Conservation (phyloP, 2,113 vertebrate species). For the Myiozetetes cayanensis region DNA sequence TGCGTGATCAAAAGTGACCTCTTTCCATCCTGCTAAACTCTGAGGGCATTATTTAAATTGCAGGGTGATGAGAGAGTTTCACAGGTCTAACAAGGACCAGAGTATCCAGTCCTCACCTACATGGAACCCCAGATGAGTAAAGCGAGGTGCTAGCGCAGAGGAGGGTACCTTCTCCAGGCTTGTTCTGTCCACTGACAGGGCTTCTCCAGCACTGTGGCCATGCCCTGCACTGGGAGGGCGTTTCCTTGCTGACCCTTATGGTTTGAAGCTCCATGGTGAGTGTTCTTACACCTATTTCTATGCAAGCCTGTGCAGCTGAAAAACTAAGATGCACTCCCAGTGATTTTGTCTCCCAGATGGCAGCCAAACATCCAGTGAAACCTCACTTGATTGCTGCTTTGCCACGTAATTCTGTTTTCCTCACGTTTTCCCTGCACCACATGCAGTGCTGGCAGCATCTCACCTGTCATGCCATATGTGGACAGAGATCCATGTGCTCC, state of each 20-base stretch:
- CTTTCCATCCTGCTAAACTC: neutral
- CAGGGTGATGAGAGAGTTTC: neutral
- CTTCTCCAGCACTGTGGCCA: accelerated
- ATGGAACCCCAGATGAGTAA: neutral
- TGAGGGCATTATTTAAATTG: neutral
- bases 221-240: neutral
- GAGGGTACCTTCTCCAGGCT: neutral
- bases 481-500: neutral
- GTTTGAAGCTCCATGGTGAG: neutral
- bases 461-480: accelerated
- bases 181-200: neutral
- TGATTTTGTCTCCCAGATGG: neutral
- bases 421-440: accelerated
- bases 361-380: neutral
- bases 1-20: neutral
- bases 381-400: neutral
- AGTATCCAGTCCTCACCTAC: neutral
- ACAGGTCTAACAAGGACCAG: neutral
- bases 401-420: neutral
- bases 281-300: neutral
- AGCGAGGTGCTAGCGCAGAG: accelerated
- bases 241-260: neutral
- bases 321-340: neutral
- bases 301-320: neutral
- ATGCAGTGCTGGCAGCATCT: neutral